Conservation (phyloP, 2,797 vertebrate species). For the Helicolenus hilgendorfi region DNA sequence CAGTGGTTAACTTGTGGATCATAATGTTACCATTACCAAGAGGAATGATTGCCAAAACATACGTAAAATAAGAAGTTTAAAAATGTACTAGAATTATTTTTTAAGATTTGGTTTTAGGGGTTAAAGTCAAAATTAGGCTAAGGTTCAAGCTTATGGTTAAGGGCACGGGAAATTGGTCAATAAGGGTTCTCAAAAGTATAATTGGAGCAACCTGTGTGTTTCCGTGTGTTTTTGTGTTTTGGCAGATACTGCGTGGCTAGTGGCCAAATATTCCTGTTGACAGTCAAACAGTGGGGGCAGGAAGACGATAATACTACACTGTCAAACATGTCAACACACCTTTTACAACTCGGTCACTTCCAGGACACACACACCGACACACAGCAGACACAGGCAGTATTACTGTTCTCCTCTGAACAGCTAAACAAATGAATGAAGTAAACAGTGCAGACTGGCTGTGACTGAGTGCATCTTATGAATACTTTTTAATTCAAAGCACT, state of each 20-base stretch:
- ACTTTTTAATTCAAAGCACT: neutral
- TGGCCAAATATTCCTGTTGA: conserved; percentile 69
- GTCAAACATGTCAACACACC: conserved; percentile 39
- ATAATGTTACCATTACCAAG: neutral
- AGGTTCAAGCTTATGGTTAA: neutral
- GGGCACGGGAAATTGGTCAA: neutral
- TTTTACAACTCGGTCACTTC: conserved; percentile 1
- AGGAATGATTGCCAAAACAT: neutral
- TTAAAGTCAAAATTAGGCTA: neutral
- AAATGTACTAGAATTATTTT: neutral
- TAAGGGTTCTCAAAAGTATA: neutral
- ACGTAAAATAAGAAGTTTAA: too few species aligned
- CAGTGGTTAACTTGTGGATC: neutral
- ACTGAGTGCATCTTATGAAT: neutral
- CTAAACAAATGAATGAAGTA: neutral
- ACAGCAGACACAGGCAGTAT: too few species aligned
- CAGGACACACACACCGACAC: conserved; percentile 3
- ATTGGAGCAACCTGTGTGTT: neutral
- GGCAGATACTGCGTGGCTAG: neutral
- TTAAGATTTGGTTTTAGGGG: neutral
- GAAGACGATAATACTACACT: conserved; percentile 45
- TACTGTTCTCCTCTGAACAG: neutral
- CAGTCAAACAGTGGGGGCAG: conserved; percentile 62
- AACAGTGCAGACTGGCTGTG: neutral
- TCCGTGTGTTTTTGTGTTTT: neutral